Conservation (phyloP, 2,113 vertebrate genomes). For the Mormoops blainvillei region DNA sequence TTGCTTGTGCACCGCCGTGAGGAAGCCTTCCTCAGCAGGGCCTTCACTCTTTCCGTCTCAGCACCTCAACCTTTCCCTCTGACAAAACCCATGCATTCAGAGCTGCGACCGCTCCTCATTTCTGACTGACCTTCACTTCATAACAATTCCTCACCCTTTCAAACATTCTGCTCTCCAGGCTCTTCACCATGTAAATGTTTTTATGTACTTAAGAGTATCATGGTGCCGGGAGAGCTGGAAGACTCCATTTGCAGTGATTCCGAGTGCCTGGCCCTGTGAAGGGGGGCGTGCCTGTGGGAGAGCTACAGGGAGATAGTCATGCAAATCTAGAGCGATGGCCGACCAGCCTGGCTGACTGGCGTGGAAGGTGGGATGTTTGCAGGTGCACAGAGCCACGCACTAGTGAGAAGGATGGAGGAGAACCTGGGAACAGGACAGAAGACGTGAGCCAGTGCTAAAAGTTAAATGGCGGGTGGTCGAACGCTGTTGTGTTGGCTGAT, state of each 20-base stretch:
- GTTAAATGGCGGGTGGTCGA: not conserved
- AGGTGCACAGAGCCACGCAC: not conserved
- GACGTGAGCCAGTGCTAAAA: not conserved
- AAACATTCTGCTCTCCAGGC: not conserved
- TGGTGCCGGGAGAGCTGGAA: not conserved
- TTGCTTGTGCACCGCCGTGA: fast-evolving
- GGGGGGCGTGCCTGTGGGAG: not conserved
- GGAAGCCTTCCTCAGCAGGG: fast-evolving
- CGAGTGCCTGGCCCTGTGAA: not conserved
- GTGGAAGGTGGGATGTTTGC: too few species aligned
- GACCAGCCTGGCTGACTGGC: not conserved
- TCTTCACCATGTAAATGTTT: too few species aligned
- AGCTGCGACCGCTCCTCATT: not conserved
- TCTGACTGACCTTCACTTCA: not conserved
- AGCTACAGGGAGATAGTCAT: not conserved
- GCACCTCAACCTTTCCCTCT: fast-evolving
- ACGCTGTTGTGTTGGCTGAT: not conserved
- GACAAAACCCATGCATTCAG: not conserved
- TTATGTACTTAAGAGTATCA: not conserved
- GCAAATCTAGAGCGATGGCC: not conserved
- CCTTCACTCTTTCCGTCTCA: not conserved
- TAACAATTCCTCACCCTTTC: not conserved
- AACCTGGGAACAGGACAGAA: fast-evolving
- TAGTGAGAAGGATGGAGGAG: not conserved
- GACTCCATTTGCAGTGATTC: not conserved